phyloP scores from a whole-genome alignment of 2,888 invertebrate species.

The Caenorhabditis doughertyi region DNA sequence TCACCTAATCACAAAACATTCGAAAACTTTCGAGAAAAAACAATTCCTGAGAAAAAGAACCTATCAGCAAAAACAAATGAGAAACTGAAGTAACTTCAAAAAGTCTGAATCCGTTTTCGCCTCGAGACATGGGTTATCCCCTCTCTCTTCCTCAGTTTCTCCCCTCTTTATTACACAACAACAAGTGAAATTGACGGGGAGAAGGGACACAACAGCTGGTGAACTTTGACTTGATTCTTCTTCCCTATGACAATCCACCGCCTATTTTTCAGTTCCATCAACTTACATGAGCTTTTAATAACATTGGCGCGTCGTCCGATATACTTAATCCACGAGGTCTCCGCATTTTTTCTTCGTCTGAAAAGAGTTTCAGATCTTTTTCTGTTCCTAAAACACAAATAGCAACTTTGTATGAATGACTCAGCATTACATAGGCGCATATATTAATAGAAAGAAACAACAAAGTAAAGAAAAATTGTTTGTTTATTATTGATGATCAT shows the following conservation, averaged over 20 bases:
- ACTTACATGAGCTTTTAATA: conserved; percentile 23
- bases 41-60: background rate
- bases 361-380: background rate
- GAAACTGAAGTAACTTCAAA: conserved; percentile 35
- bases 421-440: conserved; percentile 6
- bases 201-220: conserved; percentile 48
- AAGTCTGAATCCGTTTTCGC: background rate
- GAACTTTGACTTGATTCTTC: conserved; percentile 47
- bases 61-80: background rate
- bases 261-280: background rate
- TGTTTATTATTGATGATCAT: background rate
- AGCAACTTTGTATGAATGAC: conserved; percentile 14
- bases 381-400: background rate
- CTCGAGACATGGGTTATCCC: conserved; percentile 50
- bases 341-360: conserved; percentile 3
- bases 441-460: background rate
- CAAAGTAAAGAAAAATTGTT: background rate
- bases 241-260: background rate
- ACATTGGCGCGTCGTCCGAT: conserved; percentile 17
- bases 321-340: conserved; percentile 1
- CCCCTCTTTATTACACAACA: conserved; percentile 35
- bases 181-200: conserved; percentile 7
- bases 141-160: background rate
- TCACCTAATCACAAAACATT: background rate
- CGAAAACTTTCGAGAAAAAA: conserved; percentile 3